Evolutionary conservation across 2,113 vertebrate species (phyloP), one percentile per base, ranked within the genome.

Genomic region (Athene noctua): DNA sequence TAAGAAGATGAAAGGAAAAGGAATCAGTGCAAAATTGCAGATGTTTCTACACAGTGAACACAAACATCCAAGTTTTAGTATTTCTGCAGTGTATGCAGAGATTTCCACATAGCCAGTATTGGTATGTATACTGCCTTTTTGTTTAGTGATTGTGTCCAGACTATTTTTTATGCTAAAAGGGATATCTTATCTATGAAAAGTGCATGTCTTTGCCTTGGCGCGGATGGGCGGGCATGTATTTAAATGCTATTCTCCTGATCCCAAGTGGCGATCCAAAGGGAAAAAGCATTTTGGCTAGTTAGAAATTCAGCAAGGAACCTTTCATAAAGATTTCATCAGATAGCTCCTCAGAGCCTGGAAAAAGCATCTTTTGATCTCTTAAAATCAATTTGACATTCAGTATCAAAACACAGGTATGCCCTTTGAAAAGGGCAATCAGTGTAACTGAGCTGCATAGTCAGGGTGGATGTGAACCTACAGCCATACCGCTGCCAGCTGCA

Each of bases 401-500:
- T 72, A 67, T 72, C 47, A 87, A 87, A 83, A 46, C 42, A 88
- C 26, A 38, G 0, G 0, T 34, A 44, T 59, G 61, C 59, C 51
- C 65, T 89, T 94, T 94, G 47, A 2, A 65, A 85, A 89, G 81
- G 73, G 27, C 79, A 73, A n/a, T 89, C 8, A 1, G 34, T 72
- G 86, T 72, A 87, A 89, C 4, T 49, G 92, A 94, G 80, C 36
- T 29, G 73, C 52, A 1, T 29, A 27, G 57, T 57, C n/a, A 12
- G 61, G 52, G 25, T 44, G 40, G 52, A 65, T 17, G 34, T n/a
- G 73, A 84, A 17, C 46, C 59, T 44, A 5, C 0, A 0, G 36
- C 38, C 22, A 0, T 14, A 12, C 5, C 0, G 0, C 59, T 1
- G 5, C 2, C 23, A 6, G 22, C 2, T 30, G 15, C 57, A 19